Conservation (phyloP, 2,797 vertebrate genomes). For the Epinephelus awoara region DNA sequence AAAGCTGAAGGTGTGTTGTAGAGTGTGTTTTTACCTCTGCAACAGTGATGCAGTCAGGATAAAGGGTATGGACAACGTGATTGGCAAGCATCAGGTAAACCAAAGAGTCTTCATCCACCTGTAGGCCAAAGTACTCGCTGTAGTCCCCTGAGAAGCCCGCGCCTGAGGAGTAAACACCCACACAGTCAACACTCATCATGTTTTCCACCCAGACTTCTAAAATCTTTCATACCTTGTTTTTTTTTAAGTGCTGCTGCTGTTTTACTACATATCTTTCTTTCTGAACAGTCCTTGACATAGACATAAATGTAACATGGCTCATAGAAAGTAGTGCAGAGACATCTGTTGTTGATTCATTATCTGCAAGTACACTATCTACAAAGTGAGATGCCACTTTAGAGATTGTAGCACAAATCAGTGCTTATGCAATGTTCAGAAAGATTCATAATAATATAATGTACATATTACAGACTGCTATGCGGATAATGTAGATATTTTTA, state of each 20-base stretch:
- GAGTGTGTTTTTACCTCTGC: slow-evolving; percentile 90
- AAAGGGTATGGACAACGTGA: slow-evolving; percentile 91
- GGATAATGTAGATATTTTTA: neutral
- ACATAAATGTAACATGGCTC: neutral
- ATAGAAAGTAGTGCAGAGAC: neutral
- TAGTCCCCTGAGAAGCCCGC: slow-evolving; percentile 93
- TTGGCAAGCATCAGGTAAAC: slow-evolving; percentile 96
- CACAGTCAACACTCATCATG: slow-evolving; percentile 47
- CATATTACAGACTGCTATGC: neutral
- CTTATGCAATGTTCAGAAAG: neutral
- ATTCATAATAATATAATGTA: neutral
- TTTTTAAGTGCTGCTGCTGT: slow-evolving; percentile 4
- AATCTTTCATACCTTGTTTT: slow-evolving; percentile 23
- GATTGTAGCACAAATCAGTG: neutral
- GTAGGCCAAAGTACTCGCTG: slow-evolving; percentile 97
- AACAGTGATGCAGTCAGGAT: slow-evolving; percentile 94
- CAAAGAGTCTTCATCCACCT: slow-evolving; percentile 96
- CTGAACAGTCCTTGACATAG: neutral
- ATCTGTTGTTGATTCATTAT: neutral
- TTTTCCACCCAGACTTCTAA: slow-evolving; percentile 64
- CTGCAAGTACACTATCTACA: neutral
- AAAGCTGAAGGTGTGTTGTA: slow-evolving; percentile 36
- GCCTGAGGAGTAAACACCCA: slow-evolving; percentile 84
- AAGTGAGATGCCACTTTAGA: slow-evolving; percentile 1
- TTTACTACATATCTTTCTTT: slow-evolving; percentile 31